phyloP scores from a whole-genome alignment of 2,888 invertebrate genomes.

The Zele albiditarsus region DNA sequence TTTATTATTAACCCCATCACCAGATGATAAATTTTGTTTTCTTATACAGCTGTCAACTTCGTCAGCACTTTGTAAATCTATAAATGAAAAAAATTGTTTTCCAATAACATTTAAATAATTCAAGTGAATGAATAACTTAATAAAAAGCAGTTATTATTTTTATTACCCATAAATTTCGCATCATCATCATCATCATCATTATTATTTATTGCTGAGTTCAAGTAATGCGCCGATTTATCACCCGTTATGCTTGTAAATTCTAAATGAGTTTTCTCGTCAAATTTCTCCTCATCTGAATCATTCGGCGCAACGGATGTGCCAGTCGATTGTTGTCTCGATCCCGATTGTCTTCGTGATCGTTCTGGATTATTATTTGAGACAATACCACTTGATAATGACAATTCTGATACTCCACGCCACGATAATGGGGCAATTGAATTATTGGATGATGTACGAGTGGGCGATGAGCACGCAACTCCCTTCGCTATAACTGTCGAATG shows the following conservation, averaged over 20 bases:
- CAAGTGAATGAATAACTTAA: not conserved
- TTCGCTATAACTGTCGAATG: constrained; percentile 51
- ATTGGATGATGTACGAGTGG: constrained; percentile 57
- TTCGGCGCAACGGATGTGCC: constrained; percentile 33
- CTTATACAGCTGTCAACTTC: not conserved
- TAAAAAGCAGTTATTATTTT: not conserved
- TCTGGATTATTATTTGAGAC: not conserved
- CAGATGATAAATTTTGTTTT: not conserved
- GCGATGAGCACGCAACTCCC: constrained; percentile 58
- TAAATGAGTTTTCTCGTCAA: constrained; percentile 54
- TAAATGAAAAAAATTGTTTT: not conserved
- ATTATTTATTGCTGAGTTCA: constrained; percentile 10
- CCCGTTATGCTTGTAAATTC: constrained; percentile 62
- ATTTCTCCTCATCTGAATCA: constrained; percentile 44
- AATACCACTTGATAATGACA: constrained; percentile 56
- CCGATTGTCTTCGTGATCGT: constrained; percentile 6
- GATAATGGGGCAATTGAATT: constrained; percentile 52
- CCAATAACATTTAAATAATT: not conserved
- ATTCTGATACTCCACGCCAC: constrained; percentile 55
- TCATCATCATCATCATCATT: constrained; percentile 10
- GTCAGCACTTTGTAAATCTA: not conserved
- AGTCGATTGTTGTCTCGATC: constrained; percentile 1
- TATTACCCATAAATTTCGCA: constrained; percentile 20
- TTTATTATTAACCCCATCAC: not conserved
- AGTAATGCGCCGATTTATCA: constrained; percentile 57